Evolutionary conservation across 2,888 invertebrate species (phyloP).

Genomic region (Diogma glabrata): DNA sequence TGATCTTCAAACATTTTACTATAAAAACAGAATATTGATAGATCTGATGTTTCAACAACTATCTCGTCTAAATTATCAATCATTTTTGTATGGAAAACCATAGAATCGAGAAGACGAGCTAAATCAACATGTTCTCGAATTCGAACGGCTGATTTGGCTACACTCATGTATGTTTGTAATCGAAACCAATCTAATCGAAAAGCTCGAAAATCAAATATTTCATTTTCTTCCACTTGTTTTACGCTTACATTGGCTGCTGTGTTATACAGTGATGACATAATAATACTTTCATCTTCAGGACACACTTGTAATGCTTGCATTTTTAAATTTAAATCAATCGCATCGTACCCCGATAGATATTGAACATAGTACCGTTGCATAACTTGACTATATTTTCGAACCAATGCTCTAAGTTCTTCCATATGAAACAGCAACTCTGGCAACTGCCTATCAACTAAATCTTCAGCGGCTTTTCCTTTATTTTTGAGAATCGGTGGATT

Average conservation of each 20-base stretch:
- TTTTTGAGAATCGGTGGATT: slow-evolving; percentile 83
- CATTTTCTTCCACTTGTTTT: slow-evolving; percentile 94
- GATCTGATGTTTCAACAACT: slow-evolving; percentile 90
- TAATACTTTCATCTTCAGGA: slow-evolving; percentile 91
- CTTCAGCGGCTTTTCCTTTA: slow-evolving; percentile 81
- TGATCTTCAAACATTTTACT: slow-evolving; percentile 95
- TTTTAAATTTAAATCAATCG: slow-evolving; percentile 77
- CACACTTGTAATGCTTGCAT: slow-evolving; percentile 72
- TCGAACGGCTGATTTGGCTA: slow-evolving; percentile 64
- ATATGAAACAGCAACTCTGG: slow-evolving; percentile 97
- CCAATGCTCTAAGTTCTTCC: slow-evolving; percentile 89
- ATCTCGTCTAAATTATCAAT: slow-evolving; percentile 97
- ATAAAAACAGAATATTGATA: slow-evolving; percentile 96
- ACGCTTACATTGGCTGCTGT: slow-evolving; percentile 75
- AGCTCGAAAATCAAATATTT: slow-evolving; percentile 89
- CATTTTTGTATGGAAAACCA: slow-evolving; percentile 95
- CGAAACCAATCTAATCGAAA: slow-evolving; percentile 96
- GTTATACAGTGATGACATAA: slow-evolving; percentile 83
- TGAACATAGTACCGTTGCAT: slow-evolving; percentile 97
- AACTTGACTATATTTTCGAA: slow-evolving; percentile 92
- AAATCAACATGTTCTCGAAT: slow-evolving; percentile 76
- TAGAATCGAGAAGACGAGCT: slow-evolving; percentile 85
- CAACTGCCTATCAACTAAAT: slow-evolving; percentile 87
- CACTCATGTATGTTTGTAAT: slow-evolving; percentile 86
- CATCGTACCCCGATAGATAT: slow-evolving; percentile 92